A percentile compares a stretch with the other conserved stretches of the same genome.
phyloP scores from a whole-genome alignment of 2,113 vertebrate genomes.

The Oreocharis arfaki region DNA sequence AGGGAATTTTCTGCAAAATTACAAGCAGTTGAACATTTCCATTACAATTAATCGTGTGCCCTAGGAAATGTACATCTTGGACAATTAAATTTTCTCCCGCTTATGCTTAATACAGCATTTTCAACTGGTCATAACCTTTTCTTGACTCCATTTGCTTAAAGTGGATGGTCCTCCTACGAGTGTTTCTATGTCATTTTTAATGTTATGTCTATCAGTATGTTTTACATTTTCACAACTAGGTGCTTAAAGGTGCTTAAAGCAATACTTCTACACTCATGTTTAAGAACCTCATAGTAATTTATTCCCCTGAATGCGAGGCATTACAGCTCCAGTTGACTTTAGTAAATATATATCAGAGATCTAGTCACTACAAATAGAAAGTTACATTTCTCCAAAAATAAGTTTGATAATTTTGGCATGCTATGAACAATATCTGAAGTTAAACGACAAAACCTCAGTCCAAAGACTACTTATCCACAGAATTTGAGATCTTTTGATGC shows the following conservation, averaged over 20 bases:
- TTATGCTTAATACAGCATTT: constrained; percentile 20
- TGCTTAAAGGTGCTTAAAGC: constrained; percentile 7
- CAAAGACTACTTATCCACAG: neutral
- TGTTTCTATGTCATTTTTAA: neutral
- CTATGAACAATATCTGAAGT: neutral
- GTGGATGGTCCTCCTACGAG: neutral
- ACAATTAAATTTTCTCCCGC: constrained; percentile 43
- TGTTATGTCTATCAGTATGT: neutral
- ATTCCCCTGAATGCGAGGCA: neutral
- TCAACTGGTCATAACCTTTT: constrained; percentile 23
- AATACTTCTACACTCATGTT: neutral
- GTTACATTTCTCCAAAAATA: neutral
- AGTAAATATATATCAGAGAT: neutral
- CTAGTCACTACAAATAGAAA: neutral
- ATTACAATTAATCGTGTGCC: constrained; percentile 56
- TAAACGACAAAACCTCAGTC: neutral
- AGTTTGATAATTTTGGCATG: neutral
- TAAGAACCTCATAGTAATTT: neutral
- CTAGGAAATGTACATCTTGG: constrained; percentile 48
- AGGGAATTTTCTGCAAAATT: constrained; percentile 64
- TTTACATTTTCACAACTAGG: neutral
- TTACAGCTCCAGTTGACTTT: neutral
- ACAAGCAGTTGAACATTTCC: constrained; percentile 63
- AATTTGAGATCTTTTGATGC: neutral
- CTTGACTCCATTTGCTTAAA: constrained; percentile 11